Conservation (phyloP, 2,888 invertebrate species). For the Syrista parreyssii region DNA sequence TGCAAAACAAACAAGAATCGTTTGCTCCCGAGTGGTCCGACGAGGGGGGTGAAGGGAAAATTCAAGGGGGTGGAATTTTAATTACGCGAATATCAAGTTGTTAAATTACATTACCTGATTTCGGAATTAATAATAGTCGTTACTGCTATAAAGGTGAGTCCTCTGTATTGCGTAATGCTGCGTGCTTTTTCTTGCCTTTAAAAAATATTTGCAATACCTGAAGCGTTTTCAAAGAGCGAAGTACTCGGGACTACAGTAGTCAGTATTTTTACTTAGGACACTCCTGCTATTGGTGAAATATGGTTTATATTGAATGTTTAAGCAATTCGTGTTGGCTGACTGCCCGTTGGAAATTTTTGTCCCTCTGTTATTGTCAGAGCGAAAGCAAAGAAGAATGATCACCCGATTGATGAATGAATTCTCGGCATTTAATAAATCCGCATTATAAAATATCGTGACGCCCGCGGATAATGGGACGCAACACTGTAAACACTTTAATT, state of each 20-base stretch:
- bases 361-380: background rate
- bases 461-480: slow-evolving; percentile 23
- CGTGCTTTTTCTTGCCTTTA: background rate
- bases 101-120: slow-evolving; percentile 25
- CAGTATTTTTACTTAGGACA: background rate
- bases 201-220: background rate
- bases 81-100: slow-evolving; percentile 60
- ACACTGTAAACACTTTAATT: slow-evolving; percentile 61
- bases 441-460: slow-evolving; percentile 41
- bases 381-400: background rate
- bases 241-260: background rate
- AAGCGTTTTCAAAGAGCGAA: background rate
- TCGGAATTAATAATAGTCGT: slow-evolving; percentile 22
- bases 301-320: background rate
- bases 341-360: background rate
- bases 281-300: background rate
- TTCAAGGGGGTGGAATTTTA: slow-evolving; percentile 56
- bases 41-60: slow-evolving; percentile 27
- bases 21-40: slow-evolving; percentile 52
- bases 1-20: slow-evolving; percentile 65
- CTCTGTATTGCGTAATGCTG: background rate
- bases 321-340: background rate
- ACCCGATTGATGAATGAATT: slow-evolving; percentile 45
- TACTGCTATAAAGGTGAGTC: background rate
- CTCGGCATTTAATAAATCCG: slow-evolving; percentile 43